phyloP scores from a whole-genome alignment of 2,888 invertebrate genomes.

The Cephus pulcher region DNA sequence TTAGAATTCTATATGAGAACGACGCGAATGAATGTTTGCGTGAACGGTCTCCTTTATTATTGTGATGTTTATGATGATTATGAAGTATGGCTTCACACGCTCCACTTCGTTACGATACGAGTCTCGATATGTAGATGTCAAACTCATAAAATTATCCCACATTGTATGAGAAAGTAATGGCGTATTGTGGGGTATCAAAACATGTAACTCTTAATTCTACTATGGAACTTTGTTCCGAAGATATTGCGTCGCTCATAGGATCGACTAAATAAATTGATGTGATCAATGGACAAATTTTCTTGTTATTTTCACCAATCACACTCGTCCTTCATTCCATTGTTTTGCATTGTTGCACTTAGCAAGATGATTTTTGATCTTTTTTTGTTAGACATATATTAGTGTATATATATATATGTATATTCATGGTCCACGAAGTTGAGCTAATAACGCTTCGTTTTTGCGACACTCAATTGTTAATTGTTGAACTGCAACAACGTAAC shows the following conservation, averaged over 20 bases:
- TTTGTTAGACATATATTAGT: neutral
- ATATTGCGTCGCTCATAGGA: constrained; percentile 57
- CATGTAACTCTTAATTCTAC: constrained; percentile 14
- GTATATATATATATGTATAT: neutral
- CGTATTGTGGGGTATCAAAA: constrained; percentile 9
- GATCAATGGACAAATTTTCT: neutral
- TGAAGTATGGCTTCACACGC: neutral
- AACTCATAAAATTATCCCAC: constrained; percentile 13
- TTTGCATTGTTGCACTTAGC: neutral
- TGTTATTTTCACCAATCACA: neutral
- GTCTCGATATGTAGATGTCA: constrained; percentile 10
- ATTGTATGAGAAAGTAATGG: constrained; percentile 5
- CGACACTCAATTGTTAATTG: constrained; percentile 82
- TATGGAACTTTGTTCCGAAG: constrained; percentile 33
- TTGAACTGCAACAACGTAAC: constrained; percentile 81
- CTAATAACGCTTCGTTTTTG: constrained; percentile 74
- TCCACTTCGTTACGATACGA: neutral
- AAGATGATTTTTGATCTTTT: neutral
- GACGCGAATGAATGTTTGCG: constrained; percentile 19
- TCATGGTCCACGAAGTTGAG: constrained; percentile 58
- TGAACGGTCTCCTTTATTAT: constrained; percentile 4
- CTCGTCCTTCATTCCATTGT: neutral
- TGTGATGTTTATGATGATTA: neutral
- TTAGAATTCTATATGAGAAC: constrained; percentile 11
- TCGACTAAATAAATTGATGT: constrained; percentile 62